Percentiles rank a stretch among this genome's conserved stretches.
These are phyloP conservation scores for Caenorhabditis brenneri DNA, from an alignment of 1,140 invertebrate species.

Conservation along the genomic window DNA sequence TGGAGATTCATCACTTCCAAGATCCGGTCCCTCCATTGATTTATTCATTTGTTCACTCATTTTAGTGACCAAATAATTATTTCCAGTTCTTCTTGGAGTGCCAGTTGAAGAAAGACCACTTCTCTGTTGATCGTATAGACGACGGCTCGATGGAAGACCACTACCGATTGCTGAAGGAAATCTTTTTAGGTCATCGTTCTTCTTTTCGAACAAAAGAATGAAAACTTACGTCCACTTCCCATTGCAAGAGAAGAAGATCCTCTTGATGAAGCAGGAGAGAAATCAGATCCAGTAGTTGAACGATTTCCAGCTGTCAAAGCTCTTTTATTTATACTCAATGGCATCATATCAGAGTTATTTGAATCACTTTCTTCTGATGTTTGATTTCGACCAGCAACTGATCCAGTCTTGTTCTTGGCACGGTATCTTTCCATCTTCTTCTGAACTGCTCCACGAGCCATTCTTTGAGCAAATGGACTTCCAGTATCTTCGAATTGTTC, in stretches of 20 bases:
- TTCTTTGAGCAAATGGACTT: conserved; percentile 1
- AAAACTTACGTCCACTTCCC: conserved; percentile 28
- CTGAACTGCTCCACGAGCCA: conserved; percentile 46
- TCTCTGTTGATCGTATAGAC: conserved; percentile 29
- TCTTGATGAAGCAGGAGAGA: conserved; percentile 6
- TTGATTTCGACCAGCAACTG: conserved; percentile 11
- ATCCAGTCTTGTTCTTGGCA: conserved; percentile 23
- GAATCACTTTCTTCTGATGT: conserved; percentile 51
- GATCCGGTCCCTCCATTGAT: conserved; percentile 43
- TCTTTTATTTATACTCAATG: conserved; percentile 17
- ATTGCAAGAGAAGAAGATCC: conserved; percentile 27
- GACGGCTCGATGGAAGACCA: conserved; percentile 28
- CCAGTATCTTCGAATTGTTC: conserved; percentile 39
- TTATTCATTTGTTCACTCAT: conserved; percentile 38
- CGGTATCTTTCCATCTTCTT: conserved; percentile 47
- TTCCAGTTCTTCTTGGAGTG: conserved; percentile 14
- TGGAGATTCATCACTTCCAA: conserved; percentile 50
- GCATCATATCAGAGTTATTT: conserved; percentile 42
- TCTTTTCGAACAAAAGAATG: neutral
- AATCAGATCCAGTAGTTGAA: conserved; percentile 12
- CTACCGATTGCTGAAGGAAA: conserved; percentile 34
- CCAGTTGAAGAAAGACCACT: neutral
- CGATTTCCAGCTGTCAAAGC: conserved; percentile 35
- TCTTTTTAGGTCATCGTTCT: neutral
- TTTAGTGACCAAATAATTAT: conserved; percentile 15